Conservation (phyloP, 2,888 invertebrate genomes). For the Silvanus unidentatus region DNA sequence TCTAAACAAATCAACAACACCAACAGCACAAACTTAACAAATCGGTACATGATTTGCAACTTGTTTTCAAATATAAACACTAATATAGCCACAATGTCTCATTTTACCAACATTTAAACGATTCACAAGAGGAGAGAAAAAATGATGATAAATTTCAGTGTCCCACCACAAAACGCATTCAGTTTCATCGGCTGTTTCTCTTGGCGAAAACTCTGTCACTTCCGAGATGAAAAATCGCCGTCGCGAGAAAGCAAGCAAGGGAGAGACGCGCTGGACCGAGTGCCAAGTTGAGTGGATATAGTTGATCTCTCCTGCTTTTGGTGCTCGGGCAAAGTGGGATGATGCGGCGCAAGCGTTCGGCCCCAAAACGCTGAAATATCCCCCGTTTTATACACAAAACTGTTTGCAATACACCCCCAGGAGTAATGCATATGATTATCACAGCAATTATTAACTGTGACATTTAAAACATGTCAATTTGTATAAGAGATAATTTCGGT, state of each 20-base stretch:
- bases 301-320: conserved; percentile 1
- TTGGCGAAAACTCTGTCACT: too few relatives aligned
- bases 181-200: too few relatives aligned
- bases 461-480: conserved; percentile 28
- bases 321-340: conserved; percentile 14
- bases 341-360: conserved; percentile 10
- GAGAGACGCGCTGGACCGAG: conserved; percentile 33
- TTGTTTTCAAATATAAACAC: conserved; percentile 2
- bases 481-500: conserved; percentile 9
- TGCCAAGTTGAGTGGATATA: conserved; percentile 11
- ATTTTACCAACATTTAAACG: conserved; percentile 3
- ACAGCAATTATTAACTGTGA: conserved; percentile 30
- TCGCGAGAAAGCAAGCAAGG: conserved; percentile 13
- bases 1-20: conserved; percentile 15
- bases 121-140: too few relatives aligned
- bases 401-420: conserved; percentile 26
- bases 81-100: conserved; percentile 9
- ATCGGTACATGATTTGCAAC: conserved; percentile 11
- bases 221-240: not conserved
- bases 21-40: conserved; percentile 13
- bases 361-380: conserved; percentile 7
- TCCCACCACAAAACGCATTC: too few relatives aligned
- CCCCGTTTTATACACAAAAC: conserved; percentile 6
- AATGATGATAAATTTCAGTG: too few relatives aligned
- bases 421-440: conserved; percentile 30